Evolutionary conservation across 2,888 invertebrate species (phyloP), one percentile per base, ranked within the genome.

Genomic region (Pegoplata infirma): DNA sequence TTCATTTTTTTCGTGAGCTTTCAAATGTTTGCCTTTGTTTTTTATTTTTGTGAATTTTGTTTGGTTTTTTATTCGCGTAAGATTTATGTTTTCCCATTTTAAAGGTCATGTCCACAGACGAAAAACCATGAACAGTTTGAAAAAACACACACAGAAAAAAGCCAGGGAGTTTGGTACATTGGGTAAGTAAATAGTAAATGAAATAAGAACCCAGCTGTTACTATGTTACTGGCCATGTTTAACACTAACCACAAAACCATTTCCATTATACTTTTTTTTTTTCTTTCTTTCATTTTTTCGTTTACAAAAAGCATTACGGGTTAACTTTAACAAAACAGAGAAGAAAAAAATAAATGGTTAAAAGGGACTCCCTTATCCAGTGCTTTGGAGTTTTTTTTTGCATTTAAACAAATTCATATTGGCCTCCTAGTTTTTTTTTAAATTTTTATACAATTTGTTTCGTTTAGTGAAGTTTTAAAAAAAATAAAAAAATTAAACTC

Each of bases 81-180:
- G 78, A 78, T 78, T 78, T 78, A 78, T 78, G 78, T 69, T 59
- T 69, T 74, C 69, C 36, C 64, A 78, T 78, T 78, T 78, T 78
- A 53, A 74, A 78, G 78, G 78, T 78, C 78, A 78, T 69, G 69
- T 78, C 69, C 78, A 64, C 64, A 59, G 77, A 58, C 53, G 53
- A 78, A 73, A 68, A 46, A 51, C 32, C 63, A 68, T 56, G 55
- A 56, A 67, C 28, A 40, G 40, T 64, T 59, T 55, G 17, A 53
- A 53, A 67, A 55, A 10, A 44, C 14, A 66, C 21, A 53, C 46
- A 17, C 46, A 44, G 51, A 53, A 40, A 46, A 53, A 47, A 51
- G 47, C 36, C 49, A 63, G 17, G 6, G 16, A 36, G 53, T 46
- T 19, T 10, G 28, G 12, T 19, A 16, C 19, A 28, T 32, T 72